Base-by-base conservation (phyloP, 2,113 vertebrate genomes). In the Istiophorus platypterus region DNA sequence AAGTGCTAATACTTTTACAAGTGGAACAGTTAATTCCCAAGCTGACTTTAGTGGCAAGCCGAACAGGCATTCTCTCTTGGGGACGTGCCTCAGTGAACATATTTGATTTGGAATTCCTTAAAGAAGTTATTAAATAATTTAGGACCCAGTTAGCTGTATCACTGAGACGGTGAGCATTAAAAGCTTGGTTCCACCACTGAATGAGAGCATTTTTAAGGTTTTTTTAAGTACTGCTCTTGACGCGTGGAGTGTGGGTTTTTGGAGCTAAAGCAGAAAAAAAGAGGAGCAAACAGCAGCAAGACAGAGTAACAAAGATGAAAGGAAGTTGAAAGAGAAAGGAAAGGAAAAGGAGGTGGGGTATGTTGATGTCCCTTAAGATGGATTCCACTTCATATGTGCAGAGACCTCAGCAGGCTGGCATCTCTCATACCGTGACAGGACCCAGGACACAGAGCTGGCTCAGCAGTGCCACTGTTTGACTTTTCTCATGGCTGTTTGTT, bases 51-150 rank as follows among this genome's bases (percentile, higher is more conserved):
- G 91, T 79, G 92, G 91, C 91, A 92, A 82, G 84, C 85, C 39
- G 49, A 91, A 85, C 76, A 84, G 69, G 45, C 77, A 0, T 63
- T 81, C 76, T 86, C 91, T 92, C 92, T 8, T 4, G 90, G 85
- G 93, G 73, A 81, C 7, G 26, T 18, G 76, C 59, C 76, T 87
- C 84, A 88, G 82, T 82, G 82, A 92, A 89, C 88, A 90, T 87
- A 91, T 93, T 92, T 93, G 89, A 94, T 92, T 94, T 93, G 80
- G 56, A 85, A 86, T 81, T 80, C 80, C 82, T 91, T 84, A 85
- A 90, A 93, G 84, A 86, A 89, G 85, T 88, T 65, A 66, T 87
- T 92, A 62, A 93, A 94, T 92, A 84, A 94, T 92, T 89, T 90
- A 86, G 41, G 68, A 29, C 61, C 85, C 14, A 3, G 83, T 91